phyloP scores from a whole-genome alignment of 2,797 vertebrate species.

The Anguilla megastoma region DNA sequence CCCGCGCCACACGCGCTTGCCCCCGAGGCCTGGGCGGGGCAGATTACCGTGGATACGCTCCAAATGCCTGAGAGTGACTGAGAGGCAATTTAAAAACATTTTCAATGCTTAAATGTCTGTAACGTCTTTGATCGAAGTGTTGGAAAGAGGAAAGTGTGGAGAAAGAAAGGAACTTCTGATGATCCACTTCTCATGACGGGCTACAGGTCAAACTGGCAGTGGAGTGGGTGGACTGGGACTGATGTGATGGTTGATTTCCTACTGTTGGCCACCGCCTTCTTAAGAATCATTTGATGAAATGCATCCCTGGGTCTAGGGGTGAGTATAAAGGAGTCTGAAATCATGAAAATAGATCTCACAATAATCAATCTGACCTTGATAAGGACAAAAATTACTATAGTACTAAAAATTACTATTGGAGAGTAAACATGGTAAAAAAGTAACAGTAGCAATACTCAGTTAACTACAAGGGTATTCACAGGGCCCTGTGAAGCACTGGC shows the following conservation, averaged over 20 bases:
- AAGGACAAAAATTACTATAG: too few species aligned
- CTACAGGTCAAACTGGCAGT: background rate
- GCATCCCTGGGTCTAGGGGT: background rate
- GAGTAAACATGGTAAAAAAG: too few species aligned
- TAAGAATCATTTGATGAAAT: background rate
- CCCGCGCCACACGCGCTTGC: background rate
- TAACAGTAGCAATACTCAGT: background rate
- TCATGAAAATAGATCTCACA: background rate
- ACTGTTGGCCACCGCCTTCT: background rate
- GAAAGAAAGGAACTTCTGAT: too few species aligned
- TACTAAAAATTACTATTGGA: too few species aligned
- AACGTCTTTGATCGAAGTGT: slow-evolving; percentile 29
- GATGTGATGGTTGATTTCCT: background rate
- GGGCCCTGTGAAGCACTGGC: background rate
- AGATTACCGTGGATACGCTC: background rate
- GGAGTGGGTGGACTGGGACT: background rate
- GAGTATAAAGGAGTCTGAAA: background rate
- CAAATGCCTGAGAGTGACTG: slow-evolving; percentile 58
- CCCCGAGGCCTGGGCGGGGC: background rate
- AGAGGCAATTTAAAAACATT: slow-evolving; percentile 66
- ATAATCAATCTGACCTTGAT: background rate
- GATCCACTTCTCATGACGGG: background rate
- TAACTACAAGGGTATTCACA: background rate
- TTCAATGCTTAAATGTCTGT: slow-evolving; percentile 63
- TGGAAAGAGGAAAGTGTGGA: too few species aligned